Percentiles rank a stretch among this genome's conserved stretches.
phyloP scores from a whole-genome alignment of 1,140 invertebrate species.

The Heliconius hewitsoni region DNA sequence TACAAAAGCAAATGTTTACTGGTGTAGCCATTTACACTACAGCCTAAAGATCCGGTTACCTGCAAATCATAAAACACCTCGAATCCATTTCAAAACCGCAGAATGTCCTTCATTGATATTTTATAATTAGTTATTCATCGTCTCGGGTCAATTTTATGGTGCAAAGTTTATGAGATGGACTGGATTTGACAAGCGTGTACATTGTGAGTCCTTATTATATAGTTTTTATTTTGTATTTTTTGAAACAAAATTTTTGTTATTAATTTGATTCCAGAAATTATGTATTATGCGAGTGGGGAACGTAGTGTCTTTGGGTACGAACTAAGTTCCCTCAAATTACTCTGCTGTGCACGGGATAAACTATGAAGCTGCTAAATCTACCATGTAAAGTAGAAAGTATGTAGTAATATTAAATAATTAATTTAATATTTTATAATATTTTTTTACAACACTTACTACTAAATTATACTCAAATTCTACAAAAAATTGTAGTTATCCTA shows the following conservation, averaged over 20 bases:
- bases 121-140: slow-evolving; percentile 33
- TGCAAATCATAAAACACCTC: slow-evolving; percentile 5
- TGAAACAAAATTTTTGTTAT: neutral
- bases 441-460: too few relatives aligned
- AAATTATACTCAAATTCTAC: too few relatives aligned
- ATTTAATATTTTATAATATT: too few relatives aligned
- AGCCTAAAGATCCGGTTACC: slow-evolving; percentile 1
- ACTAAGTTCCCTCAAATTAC: too few relatives aligned
- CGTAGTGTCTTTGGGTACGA: too few relatives aligned
- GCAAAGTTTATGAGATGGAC: slow-evolving; percentile 49
- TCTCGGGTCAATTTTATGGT: slow-evolving; percentile 35
- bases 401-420: too few relatives aligned
- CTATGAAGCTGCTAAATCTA: too few relatives aligned
- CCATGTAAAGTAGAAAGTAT: too few relatives aligned
- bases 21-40: neutral
- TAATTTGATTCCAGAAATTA: neutral
- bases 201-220: slow-evolving; percentile 22
- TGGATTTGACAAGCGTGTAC: slow-evolving; percentile 38
- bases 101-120: slow-evolving; percentile 32
- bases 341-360: too few relatives aligned
- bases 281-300: too few relatives aligned
- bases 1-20: neutral
- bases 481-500: too few relatives aligned
- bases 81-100: slow-evolving; percentile 49
- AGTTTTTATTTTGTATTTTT: neutral